phyloP scores from a whole-genome alignment of 2,113 vertebrate species.

The Speoplatyrhinus poulsoni region DNA sequence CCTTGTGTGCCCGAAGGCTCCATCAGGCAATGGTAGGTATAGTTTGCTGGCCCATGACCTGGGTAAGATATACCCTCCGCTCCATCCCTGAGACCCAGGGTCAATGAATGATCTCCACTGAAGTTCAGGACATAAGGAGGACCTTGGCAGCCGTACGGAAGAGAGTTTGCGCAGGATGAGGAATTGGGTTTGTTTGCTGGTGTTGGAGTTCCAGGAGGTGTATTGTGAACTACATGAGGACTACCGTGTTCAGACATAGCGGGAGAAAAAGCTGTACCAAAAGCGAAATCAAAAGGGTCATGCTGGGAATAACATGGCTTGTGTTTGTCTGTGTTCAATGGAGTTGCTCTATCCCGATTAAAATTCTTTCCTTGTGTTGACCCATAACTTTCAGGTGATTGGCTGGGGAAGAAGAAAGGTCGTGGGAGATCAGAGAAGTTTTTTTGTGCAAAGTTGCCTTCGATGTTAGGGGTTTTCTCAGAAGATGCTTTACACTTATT shows the following conservation, averaged over 20 bases:
- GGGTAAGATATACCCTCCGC: constrained; percentile 66
- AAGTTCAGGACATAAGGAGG: constrained; percentile 80
- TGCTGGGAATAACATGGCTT: constrained; percentile 68
- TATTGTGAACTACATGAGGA: constrained; percentile 62
- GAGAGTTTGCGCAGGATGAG: constrained; percentile 49
- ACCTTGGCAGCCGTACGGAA: constrained; percentile 65
- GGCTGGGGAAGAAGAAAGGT: constrained; percentile 67
- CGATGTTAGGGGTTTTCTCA: constrained; percentile 53
- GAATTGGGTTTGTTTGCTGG: constrained; percentile 65
- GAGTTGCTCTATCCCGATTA: constrained; percentile 55
- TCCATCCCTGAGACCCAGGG: constrained; percentile 75
- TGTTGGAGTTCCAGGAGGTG: constrained; percentile 56
- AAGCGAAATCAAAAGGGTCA: constrained; percentile 71
- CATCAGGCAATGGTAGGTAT: constrained; percentile 83
- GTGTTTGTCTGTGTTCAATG: constrained; percentile 56
- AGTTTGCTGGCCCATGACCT: constrained; percentile 70
- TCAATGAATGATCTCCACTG: constrained; percentile 78
- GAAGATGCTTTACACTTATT: constrained; percentile 49
- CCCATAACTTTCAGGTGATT: constrained; percentile 53
- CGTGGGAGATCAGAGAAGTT: constrained; percentile 60
- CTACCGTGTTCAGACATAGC: constrained; percentile 63
- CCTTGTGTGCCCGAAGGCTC: constrained; percentile 81
- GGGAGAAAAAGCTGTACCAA: constrained; percentile 63
- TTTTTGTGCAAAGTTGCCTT: constrained; percentile 49
- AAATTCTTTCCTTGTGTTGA: constrained; percentile 54